Base-by-base conservation (phyloP, 1,140 invertebrate species). In the Nylanderia fulva region DNA sequence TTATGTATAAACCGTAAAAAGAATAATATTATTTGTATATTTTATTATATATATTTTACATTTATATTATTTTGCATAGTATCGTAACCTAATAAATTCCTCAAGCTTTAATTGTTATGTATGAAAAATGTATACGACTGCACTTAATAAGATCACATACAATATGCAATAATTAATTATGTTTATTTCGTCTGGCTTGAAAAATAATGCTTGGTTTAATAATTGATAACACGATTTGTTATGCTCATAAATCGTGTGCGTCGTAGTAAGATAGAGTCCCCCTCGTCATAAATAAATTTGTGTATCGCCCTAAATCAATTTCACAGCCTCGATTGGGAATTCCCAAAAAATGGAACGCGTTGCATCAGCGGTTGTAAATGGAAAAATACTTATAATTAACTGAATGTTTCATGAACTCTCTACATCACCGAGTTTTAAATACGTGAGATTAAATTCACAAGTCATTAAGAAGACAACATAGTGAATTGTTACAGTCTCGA, bases 301-400 rank as follows among this genome's bases (percentile, higher is more conserved):
- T 1, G 24, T 24, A 4, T 69, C 6, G 36, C 9, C 24, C 42
- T 80, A 80, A 80, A 80, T 80, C 48, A 80, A 69, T 71, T 82
- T 58, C 15, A 48, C 1, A 8, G 33, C 60, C 18, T 27, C 6
- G 36, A 80, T 71, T 72, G 36, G n/a, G 36, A 60, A 58, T 29
- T n/a, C 21, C 36, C 3, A 72, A 72, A 36, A 58, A 80, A 27
- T 71, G 42, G 64, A 58, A 29, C 48, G 33, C 2, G 11, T 56
- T 58, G 33, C 27, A 66, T 77, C 61, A 79, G 15, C 56, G 27
- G 61, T 63, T 76, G 6, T 68, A 8, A 13, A 36, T 21, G 24
- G 48, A 39, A 71, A 82, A 82, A n/a, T 71, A 58, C 18, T 82
- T 58, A n/a, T n/a, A 29, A 60, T 56, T 69, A 77, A 18, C 27